A percentile compares a stretch with the other conserved stretches of the same genome.
These are phyloP conservation scores for Falco peregrinus DNA, from an alignment of 2,797 vertebrate genomes.

Conservation along the genomic window DNA sequence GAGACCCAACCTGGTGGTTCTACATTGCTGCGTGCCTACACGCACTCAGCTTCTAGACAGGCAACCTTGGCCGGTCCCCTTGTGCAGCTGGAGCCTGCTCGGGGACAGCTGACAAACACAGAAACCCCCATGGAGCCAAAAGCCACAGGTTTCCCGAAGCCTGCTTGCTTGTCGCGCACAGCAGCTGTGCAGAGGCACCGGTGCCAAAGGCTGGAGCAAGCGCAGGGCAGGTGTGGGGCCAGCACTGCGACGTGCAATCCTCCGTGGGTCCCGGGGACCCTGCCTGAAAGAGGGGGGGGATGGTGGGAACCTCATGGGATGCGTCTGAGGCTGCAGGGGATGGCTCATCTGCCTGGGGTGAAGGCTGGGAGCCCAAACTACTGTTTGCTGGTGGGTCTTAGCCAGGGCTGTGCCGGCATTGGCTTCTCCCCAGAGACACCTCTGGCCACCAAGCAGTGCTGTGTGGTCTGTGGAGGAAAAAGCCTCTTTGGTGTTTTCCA, in stretches of 20 bases:
- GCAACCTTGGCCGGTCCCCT: not conserved
- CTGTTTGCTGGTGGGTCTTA: not conserved
- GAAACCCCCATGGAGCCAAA: not conserved
- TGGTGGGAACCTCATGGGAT: not conserved
- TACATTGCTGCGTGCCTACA: accelerated
- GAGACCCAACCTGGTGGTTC: not conserved
- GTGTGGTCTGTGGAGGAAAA: not conserved
- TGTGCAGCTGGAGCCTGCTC: not conserved
- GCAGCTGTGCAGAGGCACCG: not conserved
- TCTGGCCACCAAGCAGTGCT: not conserved
- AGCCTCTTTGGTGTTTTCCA: not conserved
- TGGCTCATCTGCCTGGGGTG: not conserved
- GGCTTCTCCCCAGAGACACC: not conserved
- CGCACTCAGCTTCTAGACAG: not conserved
- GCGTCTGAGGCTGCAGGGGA: not conserved
- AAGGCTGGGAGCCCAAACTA: not conserved
- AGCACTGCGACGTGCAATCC: accelerated
- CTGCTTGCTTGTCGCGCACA: not conserved
- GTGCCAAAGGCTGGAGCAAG: not conserved
- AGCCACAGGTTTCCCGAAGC: not conserved
- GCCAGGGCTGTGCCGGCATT: not conserved
- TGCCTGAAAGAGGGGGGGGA: not conserved
- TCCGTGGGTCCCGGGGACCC: not conserved
- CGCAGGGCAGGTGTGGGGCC: accelerated
- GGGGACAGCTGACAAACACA: not conserved